These are phyloP conservation scores for Periparus ater DNA, from an alignment of 2,797 vertebrate species.

Conservation along the genomic window DNA sequence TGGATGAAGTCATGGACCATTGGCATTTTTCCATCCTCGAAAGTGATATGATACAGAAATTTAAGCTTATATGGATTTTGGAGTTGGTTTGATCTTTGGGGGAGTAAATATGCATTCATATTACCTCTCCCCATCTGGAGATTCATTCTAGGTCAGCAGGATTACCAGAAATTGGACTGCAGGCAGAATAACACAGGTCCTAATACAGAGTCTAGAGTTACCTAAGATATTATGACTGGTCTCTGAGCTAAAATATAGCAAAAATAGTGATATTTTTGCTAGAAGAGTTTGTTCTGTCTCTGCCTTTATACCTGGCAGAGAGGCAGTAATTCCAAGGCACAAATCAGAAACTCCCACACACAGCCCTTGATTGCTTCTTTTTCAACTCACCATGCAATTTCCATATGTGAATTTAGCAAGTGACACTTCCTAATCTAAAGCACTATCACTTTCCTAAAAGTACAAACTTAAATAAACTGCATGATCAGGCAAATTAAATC, in stretches of 20 bases:
- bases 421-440: constrained; percentile 40
- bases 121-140: not conserved
- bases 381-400: constrained; percentile 46
- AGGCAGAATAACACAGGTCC: not conserved
- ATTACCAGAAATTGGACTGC: not conserved
- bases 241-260: not conserved
- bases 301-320: constrained; percentile 48
- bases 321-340: constrained; percentile 38
- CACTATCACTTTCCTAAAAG: not conserved
- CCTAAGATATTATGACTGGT: not conserved
- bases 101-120: not conserved
- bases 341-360: constrained; percentile 21
- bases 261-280: constrained; percentile 27
- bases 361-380: constrained; percentile 37
- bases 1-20: not conserved
- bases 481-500: not conserved
- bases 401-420: constrained; percentile 53
- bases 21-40: not conserved
- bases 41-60: not conserved
- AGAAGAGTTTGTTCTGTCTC: constrained; percentile 42
- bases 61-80: not conserved
- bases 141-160: not conserved
- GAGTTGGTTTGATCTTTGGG: not conserved
- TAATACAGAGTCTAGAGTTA: not conserved
- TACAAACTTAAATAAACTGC: not conserved